Conservation (phyloP, 2,113 vertebrate genomes). For the Dipodomys merriami region DNA sequence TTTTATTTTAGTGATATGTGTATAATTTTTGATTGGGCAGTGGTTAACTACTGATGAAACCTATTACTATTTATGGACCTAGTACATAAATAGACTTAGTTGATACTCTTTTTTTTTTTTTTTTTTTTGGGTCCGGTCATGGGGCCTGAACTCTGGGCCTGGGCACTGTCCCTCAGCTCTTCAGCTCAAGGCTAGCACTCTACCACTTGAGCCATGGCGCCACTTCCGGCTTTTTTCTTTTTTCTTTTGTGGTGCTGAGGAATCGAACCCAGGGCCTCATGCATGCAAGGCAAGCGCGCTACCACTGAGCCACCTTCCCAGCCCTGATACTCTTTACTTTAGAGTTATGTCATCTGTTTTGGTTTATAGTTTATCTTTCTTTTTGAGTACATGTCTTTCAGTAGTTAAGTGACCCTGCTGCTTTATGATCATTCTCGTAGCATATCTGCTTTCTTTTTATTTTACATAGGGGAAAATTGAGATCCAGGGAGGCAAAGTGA, state of each 20-base stretch:
- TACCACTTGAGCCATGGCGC: no score
- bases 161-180: no score
- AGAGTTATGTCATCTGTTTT: not conserved
- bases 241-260: no score
- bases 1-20: slow-evolving; percentile 5
- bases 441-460: not conserved
- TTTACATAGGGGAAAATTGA: slow-evolving; percentile 61
- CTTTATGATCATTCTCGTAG: slow-evolving; percentile 30
- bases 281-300: no score
- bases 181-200: no score
- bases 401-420: not conserved
- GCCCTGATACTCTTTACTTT: not conserved
- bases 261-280: no score
- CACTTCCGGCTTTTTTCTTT: no score
- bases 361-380: not conserved
- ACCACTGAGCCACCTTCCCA: no score
- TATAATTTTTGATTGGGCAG: slow-evolving; percentile 2
- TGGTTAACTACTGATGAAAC: slow-evolving; percentile 18
- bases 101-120: not conserved
- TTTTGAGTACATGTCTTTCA: not conserved
- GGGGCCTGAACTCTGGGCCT: no score
- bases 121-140: no score
- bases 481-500: slow-evolving; percentile 31
- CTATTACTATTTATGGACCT: slow-evolving; percentile 17
- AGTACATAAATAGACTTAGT: not conserved